phyloP scores from a whole-genome alignment of 2,113 vertebrate species.

The Phylloscopus whistleri region DNA sequence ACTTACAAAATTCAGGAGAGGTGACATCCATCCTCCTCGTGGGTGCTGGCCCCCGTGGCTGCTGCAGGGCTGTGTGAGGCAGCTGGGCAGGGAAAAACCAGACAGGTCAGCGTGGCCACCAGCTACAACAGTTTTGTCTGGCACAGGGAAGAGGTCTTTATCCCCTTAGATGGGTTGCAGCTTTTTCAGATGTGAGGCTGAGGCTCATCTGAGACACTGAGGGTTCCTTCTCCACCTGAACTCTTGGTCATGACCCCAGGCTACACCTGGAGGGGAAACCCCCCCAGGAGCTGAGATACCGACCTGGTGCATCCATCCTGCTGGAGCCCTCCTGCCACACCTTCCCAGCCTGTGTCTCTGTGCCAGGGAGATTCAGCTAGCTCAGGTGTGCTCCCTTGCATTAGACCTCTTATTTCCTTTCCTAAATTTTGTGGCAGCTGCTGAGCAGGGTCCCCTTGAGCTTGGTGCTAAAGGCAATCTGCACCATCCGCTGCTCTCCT shows the following conservation, averaged over 20 bases:
- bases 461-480: neutral
- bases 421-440: neutral
- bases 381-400: neutral
- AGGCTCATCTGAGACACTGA: neutral
- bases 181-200: neutral
- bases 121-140: neutral
- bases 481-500: neutral
- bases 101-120: rapidly evolving
- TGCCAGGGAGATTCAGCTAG: neutral
- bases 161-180: neutral
- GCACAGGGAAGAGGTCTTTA: neutral
- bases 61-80: neutral
- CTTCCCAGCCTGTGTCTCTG: neutral
- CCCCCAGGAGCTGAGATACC: rapidly evolving
- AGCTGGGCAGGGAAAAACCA: neutral
- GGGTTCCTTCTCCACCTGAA: neutral
- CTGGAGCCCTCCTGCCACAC: neutral
- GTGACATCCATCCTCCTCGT: rapidly evolving
- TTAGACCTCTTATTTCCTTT: neutral
- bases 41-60: neutral
- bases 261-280: neutral
- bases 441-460: neutral
- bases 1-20: neutral
- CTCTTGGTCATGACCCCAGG: rapidly evolving
- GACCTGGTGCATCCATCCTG: neutral